Percentiles rank a stretch among this genome's conserved stretches.
Evolutionary conservation across 2,797 vertebrate species (phyloP).

Genomic region (Enteromius fasciolatus): DNA sequence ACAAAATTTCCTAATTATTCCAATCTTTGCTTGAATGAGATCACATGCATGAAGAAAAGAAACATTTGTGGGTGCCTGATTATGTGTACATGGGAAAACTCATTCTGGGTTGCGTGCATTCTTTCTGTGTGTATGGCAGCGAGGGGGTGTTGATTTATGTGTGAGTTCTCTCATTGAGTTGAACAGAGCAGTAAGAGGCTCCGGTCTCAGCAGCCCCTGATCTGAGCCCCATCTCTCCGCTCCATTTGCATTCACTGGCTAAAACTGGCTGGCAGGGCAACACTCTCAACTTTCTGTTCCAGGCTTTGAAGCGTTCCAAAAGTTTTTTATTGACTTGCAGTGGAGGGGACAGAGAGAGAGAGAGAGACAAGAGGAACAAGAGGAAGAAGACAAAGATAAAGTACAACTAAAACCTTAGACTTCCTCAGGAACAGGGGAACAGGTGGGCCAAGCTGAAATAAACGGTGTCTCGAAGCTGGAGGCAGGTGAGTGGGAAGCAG

Average conservation of each 20-base stretch:
- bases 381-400: slow-evolving; percentile 54
- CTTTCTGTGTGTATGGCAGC: slow-evolving; percentile 27
- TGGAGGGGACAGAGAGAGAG: slow-evolving; percentile 25
- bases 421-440: slow-evolving; percentile 24
- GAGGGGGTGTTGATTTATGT: slow-evolving; percentile 50
- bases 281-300: slow-evolving; percentile 75
- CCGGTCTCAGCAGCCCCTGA: slow-evolving; percentile 70
- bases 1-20: not conserved
- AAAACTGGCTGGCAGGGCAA: slow-evolving; percentile 72
- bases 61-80: slow-evolving; percentile 32
- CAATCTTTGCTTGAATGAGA: slow-evolving; percentile 54
- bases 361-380: slow-evolving; percentile 41
- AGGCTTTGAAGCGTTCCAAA: slow-evolving; percentile 72
- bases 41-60: slow-evolving; percentile 41
- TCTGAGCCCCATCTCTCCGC: slow-evolving; percentile 72
- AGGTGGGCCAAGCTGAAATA: slow-evolving; percentile 53
- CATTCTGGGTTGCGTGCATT: slow-evolving; percentile 26
- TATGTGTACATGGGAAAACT: slow-evolving; percentile 47
- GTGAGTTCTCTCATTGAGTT: slow-evolving; percentile 41
- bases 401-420: slow-evolving; percentile 43
- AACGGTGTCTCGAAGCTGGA: slow-evolving; percentile 38
- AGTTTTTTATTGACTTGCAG: slow-evolving; percentile 60
- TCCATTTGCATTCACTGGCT: slow-evolving; percentile 81
- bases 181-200: slow-evolving; percentile 26
- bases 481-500: slow-evolving; percentile 44